Evolutionary conservation across 1,140 invertebrate genomes (phyloP), one percentile per base, ranked within the genome.

Genomic region (Brachionus rotundiformis): DNA sequence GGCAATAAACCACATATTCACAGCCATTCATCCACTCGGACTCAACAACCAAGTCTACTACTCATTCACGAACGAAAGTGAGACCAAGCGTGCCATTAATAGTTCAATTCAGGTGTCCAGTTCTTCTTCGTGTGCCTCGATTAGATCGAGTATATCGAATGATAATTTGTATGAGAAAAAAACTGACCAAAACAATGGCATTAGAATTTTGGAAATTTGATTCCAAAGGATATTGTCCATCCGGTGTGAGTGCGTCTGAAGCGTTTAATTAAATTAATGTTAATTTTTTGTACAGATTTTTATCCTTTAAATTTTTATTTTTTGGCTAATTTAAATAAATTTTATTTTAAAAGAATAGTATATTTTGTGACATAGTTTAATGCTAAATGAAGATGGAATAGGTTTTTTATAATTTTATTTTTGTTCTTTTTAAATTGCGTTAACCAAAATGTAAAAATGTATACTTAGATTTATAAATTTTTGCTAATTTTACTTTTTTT

Each of bases 281-380:
- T 29, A 5, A 63, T 27, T 63, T 63, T 63, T 63, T 63, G 23
- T 63, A 29, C 13, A 29, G 16, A 29, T 33, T 63, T 63, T 63
- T 63, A 63, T 63, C 61, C 61, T 63, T 29, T 27, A 19, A 63
- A 10, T n/a, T 63, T 2, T n/a, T n/a, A 29, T 31, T 63, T 31
- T 63, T 63, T 13, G 10, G 10, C 25, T 63, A 63, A 63, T 63
- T 63, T 63, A 63, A 63, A 7, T 63, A 63, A 29, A 31, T 63
- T 27, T 63, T 33, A 29, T 33, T 63, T 63, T 13, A 63, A 31
- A 63, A 27, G 5, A 59, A 59, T 23, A 29, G 11, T 29, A 63
- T 27, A n/a, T 29, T 25, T 16, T 29, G 29, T 63, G 6, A 29
- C 4, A 29, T n/a, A 29, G 11, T 63, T n/a, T n/a, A n/a, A 11